These are phyloP conservation scores for Spicauda simplicius DNA, from an alignment of 2,888 invertebrate species.

Conservation along the genomic window DNA sequence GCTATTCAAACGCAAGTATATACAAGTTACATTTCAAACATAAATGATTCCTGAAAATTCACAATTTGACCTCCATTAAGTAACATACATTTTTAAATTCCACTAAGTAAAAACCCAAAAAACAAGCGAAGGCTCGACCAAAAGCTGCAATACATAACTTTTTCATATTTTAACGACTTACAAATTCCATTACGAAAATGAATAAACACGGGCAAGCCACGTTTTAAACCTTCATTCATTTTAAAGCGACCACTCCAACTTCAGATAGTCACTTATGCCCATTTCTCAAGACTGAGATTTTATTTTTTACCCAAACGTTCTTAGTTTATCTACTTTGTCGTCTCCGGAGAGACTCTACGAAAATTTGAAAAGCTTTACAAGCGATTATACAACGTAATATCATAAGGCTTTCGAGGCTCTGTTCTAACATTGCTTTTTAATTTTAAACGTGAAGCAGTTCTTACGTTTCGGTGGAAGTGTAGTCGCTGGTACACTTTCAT, in stretches of 20 bases:
- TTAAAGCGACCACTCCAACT: constrained; percentile 43
- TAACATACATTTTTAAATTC: too few relatives aligned
- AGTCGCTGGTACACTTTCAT: too few relatives aligned
- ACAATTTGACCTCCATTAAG: too few relatives aligned
- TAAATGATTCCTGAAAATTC: too few relatives aligned
- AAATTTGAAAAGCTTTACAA: constrained; percentile 32
- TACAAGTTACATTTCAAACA: too few relatives aligned
- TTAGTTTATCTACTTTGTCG: constrained; percentile 22
- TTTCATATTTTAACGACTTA: constrained; percentile 50
- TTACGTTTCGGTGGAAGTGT: too few relatives aligned
- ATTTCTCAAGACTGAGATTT: constrained; percentile 45
- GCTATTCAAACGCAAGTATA: too few relatives aligned
- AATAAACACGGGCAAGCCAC: constrained; percentile 54
- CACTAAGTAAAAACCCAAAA: too few relatives aligned
- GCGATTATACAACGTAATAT: constrained; percentile 6
- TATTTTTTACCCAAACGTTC: constrained; percentile 27
- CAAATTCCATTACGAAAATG: constrained; percentile 62
- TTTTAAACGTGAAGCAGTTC: too few relatives aligned
- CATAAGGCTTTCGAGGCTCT: neutral
- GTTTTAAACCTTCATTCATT: constrained; percentile 51
- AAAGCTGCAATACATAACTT: constrained; percentile 43
- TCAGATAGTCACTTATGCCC: constrained; percentile 44
- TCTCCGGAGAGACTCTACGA: constrained; percentile 18
- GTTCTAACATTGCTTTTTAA: too few relatives aligned
- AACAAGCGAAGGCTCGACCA: constrained; percentile 1